Conservation (phyloP, 92 coral and sea anemone genomes). For the Blastomussa wellsi region DNA sequence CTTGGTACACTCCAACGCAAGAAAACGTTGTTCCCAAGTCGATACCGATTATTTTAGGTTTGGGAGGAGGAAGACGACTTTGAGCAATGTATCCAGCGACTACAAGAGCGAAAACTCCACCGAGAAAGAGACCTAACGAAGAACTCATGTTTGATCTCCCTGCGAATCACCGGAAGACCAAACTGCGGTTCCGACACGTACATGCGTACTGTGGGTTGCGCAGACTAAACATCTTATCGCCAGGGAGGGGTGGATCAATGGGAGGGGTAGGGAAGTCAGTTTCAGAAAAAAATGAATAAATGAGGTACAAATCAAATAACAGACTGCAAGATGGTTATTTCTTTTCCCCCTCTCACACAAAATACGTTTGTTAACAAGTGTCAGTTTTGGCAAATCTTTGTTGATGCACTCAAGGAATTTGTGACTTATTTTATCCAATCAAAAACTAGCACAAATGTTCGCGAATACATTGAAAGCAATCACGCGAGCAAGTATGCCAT, state of each 20-base stretch:
- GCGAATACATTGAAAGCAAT: too few species aligned
- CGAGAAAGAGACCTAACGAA: constrained; percentile 83
- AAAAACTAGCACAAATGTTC: too few species aligned
- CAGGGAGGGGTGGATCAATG: constrained; percentile 32
- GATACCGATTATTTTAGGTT: constrained; percentile 93
- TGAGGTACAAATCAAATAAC: too few species aligned
- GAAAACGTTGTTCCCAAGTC: constrained; percentile 98
- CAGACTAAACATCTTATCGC: constrained; percentile 37
- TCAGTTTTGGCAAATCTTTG: too few species aligned
- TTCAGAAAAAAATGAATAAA: too few species aligned
- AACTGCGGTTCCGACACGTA: constrained; percentile 69
- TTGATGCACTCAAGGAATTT: too few species aligned
- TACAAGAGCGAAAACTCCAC: constrained; percentile 82
- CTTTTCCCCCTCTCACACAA: too few species aligned
- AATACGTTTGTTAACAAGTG: too few species aligned
- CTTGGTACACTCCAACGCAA: constrained; percentile 94
- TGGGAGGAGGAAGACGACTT: constrained; percentile 98
- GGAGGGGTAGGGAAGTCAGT: too few species aligned
- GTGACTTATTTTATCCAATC: too few species aligned
- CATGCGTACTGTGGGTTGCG: constrained; percentile 86
- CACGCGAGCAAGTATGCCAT: too few species aligned
- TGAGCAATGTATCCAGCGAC: constrained; percentile 99
- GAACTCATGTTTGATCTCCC: constrained; percentile 70
- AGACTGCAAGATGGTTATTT: too few species aligned
- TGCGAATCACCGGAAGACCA: constrained; percentile 45